A percentile compares a stretch with the other conserved stretches of the same genome.
Conservation (phyloP, 2,888 invertebrate species). For the Tenthredo scrophulariae region DNA sequence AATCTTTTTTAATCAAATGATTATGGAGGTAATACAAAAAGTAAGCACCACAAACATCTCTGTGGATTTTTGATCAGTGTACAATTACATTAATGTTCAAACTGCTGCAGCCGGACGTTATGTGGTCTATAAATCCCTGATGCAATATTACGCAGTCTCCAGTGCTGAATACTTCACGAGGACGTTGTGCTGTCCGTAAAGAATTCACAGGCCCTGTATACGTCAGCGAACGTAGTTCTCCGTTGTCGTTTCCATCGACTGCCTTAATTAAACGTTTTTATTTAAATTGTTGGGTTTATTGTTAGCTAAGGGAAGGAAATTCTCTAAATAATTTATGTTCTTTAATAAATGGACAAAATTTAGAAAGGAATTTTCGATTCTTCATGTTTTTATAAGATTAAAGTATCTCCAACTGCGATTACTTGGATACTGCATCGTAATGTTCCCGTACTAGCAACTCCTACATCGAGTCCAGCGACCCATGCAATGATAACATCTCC, state of each 20-base stretch:
- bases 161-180: conserved; percentile 69
- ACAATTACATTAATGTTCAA: conserved; percentile 73
- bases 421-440: conserved; percentile 74
- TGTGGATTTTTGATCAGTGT: conserved; percentile 62
- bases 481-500: conserved; percentile 73
- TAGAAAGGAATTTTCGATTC: neutral
- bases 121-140: conserved; percentile 71
- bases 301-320: neutral
- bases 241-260: conserved; percentile 69
- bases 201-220: conserved; percentile 75
- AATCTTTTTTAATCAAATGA: neutral
- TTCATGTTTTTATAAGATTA: neutral
- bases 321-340: neutral
- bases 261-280: conserved; percentile 59
- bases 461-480: conserved; percentile 74
- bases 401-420: conserved; percentile 9
- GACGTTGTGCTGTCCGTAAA: conserved; percentile 71
- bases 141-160: conserved; percentile 74
- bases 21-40: neutral
- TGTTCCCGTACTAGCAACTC: conserved; percentile 64
- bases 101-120: conserved; percentile 69
- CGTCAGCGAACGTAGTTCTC: conserved; percentile 71
- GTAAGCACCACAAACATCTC: neutral
- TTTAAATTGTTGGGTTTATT: neutral
- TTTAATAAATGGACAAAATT: neutral